Conservation (phyloP, 2,113 vertebrate species). For the Brachyhypopomus gauderio region DNA sequence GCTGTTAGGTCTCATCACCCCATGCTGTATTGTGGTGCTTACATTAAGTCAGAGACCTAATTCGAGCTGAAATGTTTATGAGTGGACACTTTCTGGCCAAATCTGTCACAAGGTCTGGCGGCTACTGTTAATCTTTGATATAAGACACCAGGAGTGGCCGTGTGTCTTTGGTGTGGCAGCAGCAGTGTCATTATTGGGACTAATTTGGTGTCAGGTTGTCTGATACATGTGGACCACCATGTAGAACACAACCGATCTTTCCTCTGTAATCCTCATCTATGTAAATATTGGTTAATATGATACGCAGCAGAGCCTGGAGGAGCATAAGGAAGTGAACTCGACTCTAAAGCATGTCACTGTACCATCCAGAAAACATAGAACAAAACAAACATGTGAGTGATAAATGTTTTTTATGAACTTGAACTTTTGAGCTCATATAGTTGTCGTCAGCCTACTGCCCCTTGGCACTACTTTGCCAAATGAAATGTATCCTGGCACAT, state of each 20-base stretch:
- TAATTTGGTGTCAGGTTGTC: slow-evolving; percentile 52
- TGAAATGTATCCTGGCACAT: slow-evolving; percentile 69
- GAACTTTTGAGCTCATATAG: slow-evolving; percentile 25
- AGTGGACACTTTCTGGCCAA: slow-evolving; percentile 30
- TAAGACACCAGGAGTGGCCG: slow-evolving; percentile 40
- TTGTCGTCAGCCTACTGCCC: slow-evolving; percentile 58
- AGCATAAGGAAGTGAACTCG: slow-evolving; percentile 35
- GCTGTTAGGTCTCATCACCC: background rate
- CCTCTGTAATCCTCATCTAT: slow-evolving; percentile 40
- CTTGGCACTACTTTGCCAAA: slow-evolving; percentile 61
- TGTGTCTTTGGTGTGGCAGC: slow-evolving; percentile 41
- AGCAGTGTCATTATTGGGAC: slow-evolving; percentile 43
- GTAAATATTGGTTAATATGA: slow-evolving; percentile 50
- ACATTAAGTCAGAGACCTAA: slow-evolving; percentile 39
- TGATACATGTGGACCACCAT: slow-evolving; percentile 56
- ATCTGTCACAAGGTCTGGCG: slow-evolving; percentile 37
- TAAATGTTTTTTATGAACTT: slow-evolving; percentile 21
- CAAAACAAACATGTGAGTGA: slow-evolving; percentile 10
- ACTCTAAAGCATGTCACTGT: slow-evolving; percentile 25
- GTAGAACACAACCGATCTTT: slow-evolving; percentile 42
- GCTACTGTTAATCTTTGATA: slow-evolving; percentile 40
- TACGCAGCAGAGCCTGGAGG: slow-evolving; percentile 25
- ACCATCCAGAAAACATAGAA: background rate
- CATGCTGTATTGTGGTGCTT: slow-evolving; percentile 36
- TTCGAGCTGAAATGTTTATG: slow-evolving; percentile 46